Evolutionary conservation across 1,140 invertebrate species (phyloP).

Genomic region (Drosophila repleta): DNA sequence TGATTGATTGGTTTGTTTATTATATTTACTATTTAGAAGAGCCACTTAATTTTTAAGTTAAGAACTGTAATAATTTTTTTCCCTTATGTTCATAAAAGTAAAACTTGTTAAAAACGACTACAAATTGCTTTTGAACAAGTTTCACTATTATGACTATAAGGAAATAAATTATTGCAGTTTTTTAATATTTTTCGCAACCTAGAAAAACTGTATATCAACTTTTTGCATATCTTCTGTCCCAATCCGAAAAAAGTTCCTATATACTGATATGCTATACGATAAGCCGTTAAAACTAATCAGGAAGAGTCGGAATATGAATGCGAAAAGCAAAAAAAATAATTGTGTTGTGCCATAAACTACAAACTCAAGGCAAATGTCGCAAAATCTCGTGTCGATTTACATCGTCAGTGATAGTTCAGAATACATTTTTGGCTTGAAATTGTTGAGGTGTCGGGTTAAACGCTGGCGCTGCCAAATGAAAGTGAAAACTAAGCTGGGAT

Average conservation of each 20-base stretch:
- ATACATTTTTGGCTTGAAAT: constrained; percentile 32
- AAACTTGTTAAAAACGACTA: too few relatives aligned
- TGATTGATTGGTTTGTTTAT: too few relatives aligned
- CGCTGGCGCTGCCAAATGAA: constrained; percentile 38
- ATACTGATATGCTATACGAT: constrained; percentile 1
- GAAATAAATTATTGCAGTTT: too few relatives aligned
- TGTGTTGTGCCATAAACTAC: constrained; percentile 36
- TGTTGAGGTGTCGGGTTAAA: constrained; percentile 45
- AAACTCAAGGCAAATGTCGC: constrained; percentile 53
- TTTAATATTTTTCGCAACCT: too few relatives aligned
- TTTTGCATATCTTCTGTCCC: not conserved
- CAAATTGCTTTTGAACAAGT: too few relatives aligned
- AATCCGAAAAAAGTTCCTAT: constrained; percentile 23
- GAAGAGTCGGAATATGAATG: constrained; percentile 5
- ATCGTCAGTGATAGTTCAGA: constrained; percentile 32
- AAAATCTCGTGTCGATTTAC: constrained; percentile 51
- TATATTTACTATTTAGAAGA: too few relatives aligned
- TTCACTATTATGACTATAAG: too few relatives aligned
- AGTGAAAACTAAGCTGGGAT: constrained; percentile 50
- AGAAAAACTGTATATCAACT: too few relatives aligned
- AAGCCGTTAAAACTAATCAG: not conserved
- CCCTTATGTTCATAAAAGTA: too few relatives aligned
- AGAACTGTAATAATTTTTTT: too few relatives aligned
- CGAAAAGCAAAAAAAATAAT: constrained; percentile 19
- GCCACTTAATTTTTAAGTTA: too few relatives aligned